Evolutionary conservation across 2,113 vertebrate species (phyloP), one percentile per base, ranked within the genome.

Genomic region (Anarhynchus alexandrinus): DNA sequence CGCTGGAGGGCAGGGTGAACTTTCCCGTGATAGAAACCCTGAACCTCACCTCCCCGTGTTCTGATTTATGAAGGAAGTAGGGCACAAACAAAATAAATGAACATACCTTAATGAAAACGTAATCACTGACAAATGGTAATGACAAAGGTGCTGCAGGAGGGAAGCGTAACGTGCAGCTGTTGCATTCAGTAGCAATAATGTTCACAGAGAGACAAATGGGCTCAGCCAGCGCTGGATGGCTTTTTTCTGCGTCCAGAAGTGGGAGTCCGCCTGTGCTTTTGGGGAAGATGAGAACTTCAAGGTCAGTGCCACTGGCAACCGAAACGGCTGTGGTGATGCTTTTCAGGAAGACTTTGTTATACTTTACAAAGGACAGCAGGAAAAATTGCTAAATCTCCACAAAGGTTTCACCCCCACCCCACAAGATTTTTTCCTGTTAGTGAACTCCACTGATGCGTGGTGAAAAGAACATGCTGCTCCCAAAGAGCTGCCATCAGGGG

Each of bases 131-230:
- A 38, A 55, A 59, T 2, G 42, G 47, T 34, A n/a, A 71, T 1
- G 51, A 42, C 15, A 47, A 58, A 70, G 72, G 38, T 52, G 70
- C 55, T 42, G 69, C n/a, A 19, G 52, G 61, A 49, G 32, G 22
- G 65, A 55, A 52, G 70, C 0, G 0, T 5, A 12, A 34, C 0
- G 4, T 1, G 22, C 79, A 58, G 67, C 59, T 17, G 34, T 12
- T 32, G n/a, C 12, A 1, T 25, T n/a, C 11, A 3, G 51, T 8
- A 73, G 74, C 40, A 66, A 4, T 16, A 26, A 62, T 1, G 49
- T 9, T 59, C 58, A 8, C 1, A 3, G 45, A 17, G 40, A 64
- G 82, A 59, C n/a, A 36, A 43, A 45, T 0, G 29, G 65, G 55
- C 59, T 61, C 54, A 72, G 77, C 9, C 47, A 57, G 26, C 0